Evolutionary conservation across 2,797 vertebrate species (phyloP).

Genomic region (Sebastolobus alascanus): DNA sequence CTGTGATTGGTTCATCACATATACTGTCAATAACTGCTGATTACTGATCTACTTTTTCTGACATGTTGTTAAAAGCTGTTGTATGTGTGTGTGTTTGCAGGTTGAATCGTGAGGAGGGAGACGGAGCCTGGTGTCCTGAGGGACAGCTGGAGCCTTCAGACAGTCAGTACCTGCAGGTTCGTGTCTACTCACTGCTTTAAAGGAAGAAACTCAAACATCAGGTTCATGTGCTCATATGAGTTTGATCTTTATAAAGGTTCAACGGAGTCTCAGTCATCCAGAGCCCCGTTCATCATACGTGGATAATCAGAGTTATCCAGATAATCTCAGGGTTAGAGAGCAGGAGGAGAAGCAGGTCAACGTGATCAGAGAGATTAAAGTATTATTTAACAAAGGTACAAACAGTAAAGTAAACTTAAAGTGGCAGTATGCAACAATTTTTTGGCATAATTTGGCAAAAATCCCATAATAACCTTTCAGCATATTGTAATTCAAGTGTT

Average conservation of each 20-base stretch:
- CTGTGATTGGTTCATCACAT: neutral
- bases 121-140: conserved; percentile 92
- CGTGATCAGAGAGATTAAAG: neutral
- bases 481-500: too few species aligned
- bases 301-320: too few species aligned
- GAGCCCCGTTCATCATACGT: too few species aligned
- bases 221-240: neutral
- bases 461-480: too few species aligned
- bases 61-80: neutral
- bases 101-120: conserved; percentile 89
- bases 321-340: too few species aligned
- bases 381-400: neutral
- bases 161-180: conserved; percentile 91
- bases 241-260: too few species aligned
- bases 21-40: neutral
- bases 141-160: conserved; percentile 88
- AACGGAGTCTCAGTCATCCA: neutral
- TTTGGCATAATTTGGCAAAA: too few species aligned
- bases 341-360: too few species aligned
- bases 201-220: neutral
- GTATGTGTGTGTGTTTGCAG: conserved; percentile 67
- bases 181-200: conserved; percentile 6
- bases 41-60: neutral
- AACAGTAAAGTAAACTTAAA: neutral
- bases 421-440: too few species aligned